phyloP scores from a whole-genome alignment of 2,888 invertebrate genomes.

The Chrysotoxum bicinctum region DNA sequence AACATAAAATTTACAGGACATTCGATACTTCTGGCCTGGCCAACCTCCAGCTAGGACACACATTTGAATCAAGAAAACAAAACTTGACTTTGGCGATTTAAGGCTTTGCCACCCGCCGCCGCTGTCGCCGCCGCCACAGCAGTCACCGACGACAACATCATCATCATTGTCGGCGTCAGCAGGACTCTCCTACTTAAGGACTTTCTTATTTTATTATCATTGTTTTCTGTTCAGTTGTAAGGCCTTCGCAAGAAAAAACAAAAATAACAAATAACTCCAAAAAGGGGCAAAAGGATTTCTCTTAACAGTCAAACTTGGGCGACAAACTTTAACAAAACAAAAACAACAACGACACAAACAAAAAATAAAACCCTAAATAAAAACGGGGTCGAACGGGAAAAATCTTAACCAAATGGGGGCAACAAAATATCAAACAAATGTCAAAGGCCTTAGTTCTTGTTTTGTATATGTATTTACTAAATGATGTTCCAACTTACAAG shows the following conservation, averaged over 20 bases:
- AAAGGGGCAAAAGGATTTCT: constrained; percentile 63
- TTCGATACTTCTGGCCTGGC: not conserved
- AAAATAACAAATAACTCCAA: not conserved
- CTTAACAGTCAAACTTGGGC: constrained; percentile 39
- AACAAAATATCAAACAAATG: constrained; percentile 69
- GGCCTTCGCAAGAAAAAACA: constrained; percentile 10
- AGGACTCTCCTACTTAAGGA: constrained; percentile 49
- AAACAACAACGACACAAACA: not conserved
- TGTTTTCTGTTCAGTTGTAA: constrained; percentile 44
- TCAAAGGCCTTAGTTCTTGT: constrained; percentile 36
- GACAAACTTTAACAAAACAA: constrained; percentile 26
- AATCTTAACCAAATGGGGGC: constrained; percentile 62
- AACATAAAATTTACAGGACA: constrained; percentile 23
- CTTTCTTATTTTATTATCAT: constrained; percentile 65
- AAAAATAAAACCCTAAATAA: not conserved
- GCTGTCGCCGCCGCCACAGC: not conserved
- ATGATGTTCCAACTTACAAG: constrained; percentile 32
- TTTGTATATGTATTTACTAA: constrained; percentile 20
- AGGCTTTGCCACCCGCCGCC: constrained; percentile 25
- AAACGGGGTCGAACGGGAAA: constrained; percentile 3
- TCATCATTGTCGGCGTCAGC: constrained; percentile 48
- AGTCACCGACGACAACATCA: not conserved
- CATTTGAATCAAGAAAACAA: not conserved
- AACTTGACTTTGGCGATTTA: constrained; percentile 35
- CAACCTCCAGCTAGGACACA: not conserved